Conservation (phyloP, 2,797 vertebrate genomes). For the Leucoraja ocellata region DNA sequence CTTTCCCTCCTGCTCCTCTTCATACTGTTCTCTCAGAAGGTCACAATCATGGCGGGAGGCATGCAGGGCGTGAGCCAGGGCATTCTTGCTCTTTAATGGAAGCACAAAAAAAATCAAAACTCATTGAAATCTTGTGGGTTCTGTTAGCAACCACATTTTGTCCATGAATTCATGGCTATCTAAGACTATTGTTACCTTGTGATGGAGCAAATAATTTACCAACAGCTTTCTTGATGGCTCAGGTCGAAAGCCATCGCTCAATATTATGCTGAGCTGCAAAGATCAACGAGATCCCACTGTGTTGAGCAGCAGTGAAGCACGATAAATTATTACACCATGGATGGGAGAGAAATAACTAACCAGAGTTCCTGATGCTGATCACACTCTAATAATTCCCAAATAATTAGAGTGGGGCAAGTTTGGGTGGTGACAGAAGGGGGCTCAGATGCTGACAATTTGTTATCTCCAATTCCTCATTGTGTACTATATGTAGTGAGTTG, state of each 20-base stretch:
- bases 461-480: too few relatives aligned
- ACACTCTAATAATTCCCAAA: too few relatives aligned
- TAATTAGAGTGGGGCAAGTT: too few relatives aligned
- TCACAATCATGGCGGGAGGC: slow-evolving; percentile 79
- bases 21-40: slow-evolving; percentile 82
- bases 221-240: not conserved
- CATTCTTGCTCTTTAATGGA: slow-evolving; percentile 67
- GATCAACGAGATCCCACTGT: not conserved
- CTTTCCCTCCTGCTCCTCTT: slow-evolving; percentile 82
- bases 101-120: slow-evolving; percentile 10
- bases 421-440: not conserved
- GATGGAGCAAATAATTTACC: too few relatives aligned
- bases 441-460: not conserved
- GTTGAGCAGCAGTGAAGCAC: not conserved
- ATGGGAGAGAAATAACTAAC: not conserved
- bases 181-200: not conserved
- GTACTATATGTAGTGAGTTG: too few relatives aligned
- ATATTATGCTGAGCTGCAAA: not conserved
- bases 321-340: not conserved
- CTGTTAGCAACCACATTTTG: not conserved
- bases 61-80: slow-evolving; percentile 79
- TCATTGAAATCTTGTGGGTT: not conserved
- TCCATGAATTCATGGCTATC: slow-evolving; percentile 1
- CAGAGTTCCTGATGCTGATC: not conserved
- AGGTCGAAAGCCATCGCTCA: not conserved